These are phyloP conservation scores for Sphaerophoria taeniata DNA, from an alignment of 2,888 invertebrate species.

Conservation along the genomic window DNA sequence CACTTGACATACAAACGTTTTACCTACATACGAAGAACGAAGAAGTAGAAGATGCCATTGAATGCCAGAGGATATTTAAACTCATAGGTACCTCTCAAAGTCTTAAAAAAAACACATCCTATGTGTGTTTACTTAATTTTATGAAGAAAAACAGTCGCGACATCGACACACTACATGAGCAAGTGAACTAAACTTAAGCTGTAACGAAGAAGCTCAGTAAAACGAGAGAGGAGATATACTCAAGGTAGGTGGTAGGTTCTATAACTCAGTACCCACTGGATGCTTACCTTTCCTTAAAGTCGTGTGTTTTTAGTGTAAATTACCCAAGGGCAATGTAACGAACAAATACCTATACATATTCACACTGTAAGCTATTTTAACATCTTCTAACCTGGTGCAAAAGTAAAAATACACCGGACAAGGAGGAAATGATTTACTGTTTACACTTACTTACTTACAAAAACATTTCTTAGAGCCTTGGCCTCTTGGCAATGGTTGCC, in stretches of 20 bases:
- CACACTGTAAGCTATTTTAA: background rate
- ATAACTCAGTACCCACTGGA: background rate
- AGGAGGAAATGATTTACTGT: constrained; percentile 70
- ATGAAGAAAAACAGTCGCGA: constrained; percentile 16
- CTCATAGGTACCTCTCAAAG: background rate
- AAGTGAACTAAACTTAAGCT: background rate
- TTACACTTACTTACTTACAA: constrained; percentile 71
- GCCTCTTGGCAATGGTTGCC: constrained; percentile 1
- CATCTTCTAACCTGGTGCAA: background rate
- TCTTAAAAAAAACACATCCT: background rate
- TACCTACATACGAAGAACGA: background rate
- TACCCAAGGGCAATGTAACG: constrained; percentile 55
- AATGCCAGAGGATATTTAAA: constrained; percentile 14
- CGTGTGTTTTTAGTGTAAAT: constrained; percentile 56
- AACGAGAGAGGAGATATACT: background rate
- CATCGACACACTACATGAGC: background rate
- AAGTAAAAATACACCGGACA: constrained; percentile 3
- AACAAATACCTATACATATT: background rate
- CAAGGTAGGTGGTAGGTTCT: background rate
- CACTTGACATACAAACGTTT: constrained; percentile 63
- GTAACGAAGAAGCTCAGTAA: background rate
- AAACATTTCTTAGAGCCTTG: constrained; percentile 64
- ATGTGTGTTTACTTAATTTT: background rate
- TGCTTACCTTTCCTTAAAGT: constrained; percentile 44
- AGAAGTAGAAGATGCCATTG: background rate